These are phyloP conservation scores for Melanocharis versteri DNA, from an alignment of 2,113 vertebrate species.

Conservation along the genomic window DNA sequence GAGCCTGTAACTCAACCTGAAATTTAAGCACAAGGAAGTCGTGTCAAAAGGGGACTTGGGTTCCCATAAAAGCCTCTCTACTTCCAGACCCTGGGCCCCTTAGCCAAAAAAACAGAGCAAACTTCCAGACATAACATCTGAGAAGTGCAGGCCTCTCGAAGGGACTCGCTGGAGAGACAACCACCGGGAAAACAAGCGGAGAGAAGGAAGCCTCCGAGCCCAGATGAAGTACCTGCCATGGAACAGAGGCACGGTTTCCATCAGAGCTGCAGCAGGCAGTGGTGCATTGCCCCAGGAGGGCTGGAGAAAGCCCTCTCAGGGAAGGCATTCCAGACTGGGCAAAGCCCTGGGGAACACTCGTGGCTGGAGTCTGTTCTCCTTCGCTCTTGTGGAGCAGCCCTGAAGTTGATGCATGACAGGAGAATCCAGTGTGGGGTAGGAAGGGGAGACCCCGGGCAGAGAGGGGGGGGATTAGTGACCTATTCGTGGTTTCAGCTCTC, in stretches of 20 bases:
- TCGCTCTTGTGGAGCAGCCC: neutral
- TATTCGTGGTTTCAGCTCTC: neutral
- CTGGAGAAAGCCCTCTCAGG: neutral
- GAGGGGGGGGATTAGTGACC: neutral
- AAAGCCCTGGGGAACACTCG: neutral
- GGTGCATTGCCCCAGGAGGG: fast-evolving
- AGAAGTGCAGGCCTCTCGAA: slow-evolving; percentile 28
- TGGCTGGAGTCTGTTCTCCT: neutral
- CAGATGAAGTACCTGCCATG: neutral
- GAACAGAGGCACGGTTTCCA: neutral
- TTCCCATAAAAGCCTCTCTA: slow-evolving; percentile 58
- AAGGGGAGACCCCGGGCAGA: neutral
- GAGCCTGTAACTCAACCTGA: slow-evolving; percentile 46
- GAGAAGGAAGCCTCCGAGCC: neutral
- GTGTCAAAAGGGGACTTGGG: slow-evolving; percentile 64
- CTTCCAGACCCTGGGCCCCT: slow-evolving; percentile 53
- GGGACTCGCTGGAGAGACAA: neutral
- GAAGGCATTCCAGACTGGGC: neutral
- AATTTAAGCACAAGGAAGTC: slow-evolving; percentile 61
- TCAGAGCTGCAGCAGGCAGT: neutral
- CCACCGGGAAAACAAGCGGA: neutral
- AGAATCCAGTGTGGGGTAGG: neutral
- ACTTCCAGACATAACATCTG: slow-evolving; percentile 61
- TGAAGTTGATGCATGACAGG: neutral
- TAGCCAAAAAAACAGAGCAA: slow-evolving; percentile 50